These are phyloP conservation scores for Mormoops blainvillei DNA, from an alignment of 2,113 vertebrate species.

Conservation along the genomic window DNA sequence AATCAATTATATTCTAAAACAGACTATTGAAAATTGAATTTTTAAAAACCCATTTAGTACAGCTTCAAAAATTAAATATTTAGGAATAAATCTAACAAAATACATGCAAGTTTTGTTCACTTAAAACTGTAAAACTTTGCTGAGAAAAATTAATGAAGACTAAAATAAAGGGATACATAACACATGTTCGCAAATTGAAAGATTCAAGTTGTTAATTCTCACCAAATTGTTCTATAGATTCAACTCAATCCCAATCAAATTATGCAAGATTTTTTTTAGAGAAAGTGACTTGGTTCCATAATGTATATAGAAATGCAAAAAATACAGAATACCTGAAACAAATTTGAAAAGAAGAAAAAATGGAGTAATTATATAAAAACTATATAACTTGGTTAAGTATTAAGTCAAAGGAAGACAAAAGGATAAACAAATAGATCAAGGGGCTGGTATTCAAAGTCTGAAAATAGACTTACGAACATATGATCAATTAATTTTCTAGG, in stretches of 20 bases:
- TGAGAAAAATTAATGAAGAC: slow-evolving; percentile 4
- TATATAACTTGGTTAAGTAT: neutral
- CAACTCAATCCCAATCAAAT: neutral
- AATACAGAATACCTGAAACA: neutral
- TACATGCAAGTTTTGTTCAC: neutral
- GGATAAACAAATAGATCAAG: neutral
- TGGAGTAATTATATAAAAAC: neutral
- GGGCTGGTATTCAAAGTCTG: neutral
- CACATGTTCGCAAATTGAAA: neutral
- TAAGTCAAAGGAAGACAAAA: neutral
- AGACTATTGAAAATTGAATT: neutral
- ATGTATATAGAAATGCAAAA: neutral
- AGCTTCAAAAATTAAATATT: neutral
- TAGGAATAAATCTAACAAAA: neutral
- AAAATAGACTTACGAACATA: neutral
- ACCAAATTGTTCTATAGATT: neutral
- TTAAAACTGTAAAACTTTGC: neutral
- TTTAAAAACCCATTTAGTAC: neutral
- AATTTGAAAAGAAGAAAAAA: neutral
- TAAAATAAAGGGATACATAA: neutral
- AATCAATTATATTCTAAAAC: neutral
- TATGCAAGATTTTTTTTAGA: neutral
- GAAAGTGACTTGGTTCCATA: neutral
- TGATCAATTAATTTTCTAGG: neutral
- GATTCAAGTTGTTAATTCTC: neutral